A percentile compares a stretch with the other conserved stretches of the same genome.
These are phyloP conservation scores for Antedon mediterranea DNA, from an alignment of 53 echinoderm and acorn worm species.

Conservation along the genomic window DNA sequence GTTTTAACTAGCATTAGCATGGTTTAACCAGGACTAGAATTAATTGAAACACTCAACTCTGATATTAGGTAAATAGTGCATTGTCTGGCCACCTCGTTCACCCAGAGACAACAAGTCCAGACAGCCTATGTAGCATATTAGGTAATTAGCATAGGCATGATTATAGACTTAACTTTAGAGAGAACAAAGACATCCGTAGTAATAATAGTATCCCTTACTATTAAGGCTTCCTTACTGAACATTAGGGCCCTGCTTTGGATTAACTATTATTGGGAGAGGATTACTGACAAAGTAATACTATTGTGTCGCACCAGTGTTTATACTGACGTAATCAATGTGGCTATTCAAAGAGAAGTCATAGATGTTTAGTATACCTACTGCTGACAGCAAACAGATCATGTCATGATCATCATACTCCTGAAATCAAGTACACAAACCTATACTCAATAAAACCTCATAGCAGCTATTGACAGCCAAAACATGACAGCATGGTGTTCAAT, in stretches of 20 bases:
- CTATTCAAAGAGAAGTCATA: too few relatives aligned
- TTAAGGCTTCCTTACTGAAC: too few relatives aligned
- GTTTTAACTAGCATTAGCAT: background rate
- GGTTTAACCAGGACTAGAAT: background rate
- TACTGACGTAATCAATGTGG: too few relatives aligned
- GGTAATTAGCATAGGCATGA: background rate
- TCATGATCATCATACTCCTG: too few relatives aligned
- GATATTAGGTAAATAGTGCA: background rate
- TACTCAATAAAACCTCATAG: too few relatives aligned
- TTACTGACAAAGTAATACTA: too few relatives aligned
- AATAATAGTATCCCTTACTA: background rate
- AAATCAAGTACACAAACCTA: too few relatives aligned
- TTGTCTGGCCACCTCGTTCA: background rate
- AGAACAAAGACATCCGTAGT: background rate
- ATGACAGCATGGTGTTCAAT: too few relatives aligned
- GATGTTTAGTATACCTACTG: too few relatives aligned
- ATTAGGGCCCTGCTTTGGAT: background rate
- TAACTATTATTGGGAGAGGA: background rate
- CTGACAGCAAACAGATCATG: too few relatives aligned
- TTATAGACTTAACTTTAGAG: background rate
- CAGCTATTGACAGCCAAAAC: too few relatives aligned
- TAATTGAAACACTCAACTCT: background rate
- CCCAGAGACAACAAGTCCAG: background rate
- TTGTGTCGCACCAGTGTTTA: too few relatives aligned
- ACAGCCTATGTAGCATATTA: background rate